These are phyloP conservation scores for Zoanthus gigantus DNA, from an alignment of 92 coral and sea anemone species.

Conservation along the genomic window DNA sequence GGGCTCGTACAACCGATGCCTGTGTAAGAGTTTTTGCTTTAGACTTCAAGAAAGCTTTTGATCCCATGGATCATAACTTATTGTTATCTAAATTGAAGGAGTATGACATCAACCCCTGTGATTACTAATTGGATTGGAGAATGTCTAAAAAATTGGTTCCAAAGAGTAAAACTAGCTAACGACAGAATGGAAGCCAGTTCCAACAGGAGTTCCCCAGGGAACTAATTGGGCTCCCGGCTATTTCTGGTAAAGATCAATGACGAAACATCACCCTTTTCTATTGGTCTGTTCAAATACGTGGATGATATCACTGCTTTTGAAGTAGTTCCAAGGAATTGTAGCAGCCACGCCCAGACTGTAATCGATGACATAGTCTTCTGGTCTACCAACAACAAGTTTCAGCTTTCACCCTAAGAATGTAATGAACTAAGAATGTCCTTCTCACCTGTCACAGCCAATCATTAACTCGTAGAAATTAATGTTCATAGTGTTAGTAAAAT, in stretches of 20 bases:
- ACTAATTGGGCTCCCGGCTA: no score
- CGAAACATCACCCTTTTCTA: not conserved
- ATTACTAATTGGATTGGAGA: conserved; percentile 9
- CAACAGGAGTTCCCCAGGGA: no score
- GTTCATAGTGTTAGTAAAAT: not conserved
- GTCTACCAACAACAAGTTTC: not conserved
- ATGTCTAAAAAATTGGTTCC: not conserved
- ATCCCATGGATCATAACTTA: conserved; percentile 8
- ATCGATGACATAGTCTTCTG: not conserved
- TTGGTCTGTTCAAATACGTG: not conserved
- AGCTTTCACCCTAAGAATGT: not conserved
- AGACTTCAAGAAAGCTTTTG: conserved; percentile 16
- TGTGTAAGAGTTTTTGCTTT: conserved; percentile 10
- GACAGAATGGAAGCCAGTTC: not conserved
- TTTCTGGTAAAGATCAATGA: not conserved
- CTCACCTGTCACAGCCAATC: conserved; percentile 3
- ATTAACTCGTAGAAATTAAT: not conserved
- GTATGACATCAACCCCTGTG: not conserved
- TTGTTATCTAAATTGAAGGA: not conserved
- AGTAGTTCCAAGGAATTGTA: not conserved
- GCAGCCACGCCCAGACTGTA: not conserved
- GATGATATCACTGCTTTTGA: not conserved
- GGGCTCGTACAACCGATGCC: conserved; percentile 7
- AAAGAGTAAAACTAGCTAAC: not conserved
- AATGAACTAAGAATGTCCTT: not conserved